Evolutionary conservation across 2,113 vertebrate genomes (phyloP).

Genomic region (Pluvianellus socialis): DNA sequence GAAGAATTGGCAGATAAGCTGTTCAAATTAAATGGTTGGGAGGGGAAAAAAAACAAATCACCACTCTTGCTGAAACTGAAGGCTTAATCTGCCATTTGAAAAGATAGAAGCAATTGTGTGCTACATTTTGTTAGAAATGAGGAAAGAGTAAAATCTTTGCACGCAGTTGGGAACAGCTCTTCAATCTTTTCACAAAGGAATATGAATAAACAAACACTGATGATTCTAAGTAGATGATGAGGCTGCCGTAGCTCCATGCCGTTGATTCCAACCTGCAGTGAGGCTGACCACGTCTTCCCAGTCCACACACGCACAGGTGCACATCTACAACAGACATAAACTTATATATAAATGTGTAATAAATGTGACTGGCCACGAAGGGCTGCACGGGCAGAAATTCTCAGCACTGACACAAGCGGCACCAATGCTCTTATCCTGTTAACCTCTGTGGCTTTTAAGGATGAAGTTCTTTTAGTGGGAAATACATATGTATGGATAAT

Average conservation of each 20-base stretch:
- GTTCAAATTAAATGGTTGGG: not conserved
- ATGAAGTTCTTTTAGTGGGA: not conserved
- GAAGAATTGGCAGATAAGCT: not conserved
- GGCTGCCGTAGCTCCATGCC: not conserved
- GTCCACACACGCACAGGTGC: rapidly evolving
- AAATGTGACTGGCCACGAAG: rapidly evolving
- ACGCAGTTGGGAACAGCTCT: not conserved
- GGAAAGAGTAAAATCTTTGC: not conserved
- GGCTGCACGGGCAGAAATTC: not conserved
- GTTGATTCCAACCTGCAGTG: not conserved
- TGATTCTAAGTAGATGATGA: not conserved
- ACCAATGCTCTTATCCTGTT: not conserved
- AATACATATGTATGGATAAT: rapidly evolving
- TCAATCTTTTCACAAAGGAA: not conserved
- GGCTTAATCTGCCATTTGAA: not conserved
- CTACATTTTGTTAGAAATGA: not conserved
- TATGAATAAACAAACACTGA: not conserved
- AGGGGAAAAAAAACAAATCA: not conserved
- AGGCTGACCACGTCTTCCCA: not conserved
- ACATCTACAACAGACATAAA: not conserved
- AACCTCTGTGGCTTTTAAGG: not conserved
- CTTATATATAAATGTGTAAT: rapidly evolving
- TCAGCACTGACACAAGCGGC: not conserved
- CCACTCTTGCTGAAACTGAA: not conserved
- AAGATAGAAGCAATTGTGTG: not conserved